Conservation (phyloP, 2,797 vertebrate species). For the Myotis myotis region DNA sequence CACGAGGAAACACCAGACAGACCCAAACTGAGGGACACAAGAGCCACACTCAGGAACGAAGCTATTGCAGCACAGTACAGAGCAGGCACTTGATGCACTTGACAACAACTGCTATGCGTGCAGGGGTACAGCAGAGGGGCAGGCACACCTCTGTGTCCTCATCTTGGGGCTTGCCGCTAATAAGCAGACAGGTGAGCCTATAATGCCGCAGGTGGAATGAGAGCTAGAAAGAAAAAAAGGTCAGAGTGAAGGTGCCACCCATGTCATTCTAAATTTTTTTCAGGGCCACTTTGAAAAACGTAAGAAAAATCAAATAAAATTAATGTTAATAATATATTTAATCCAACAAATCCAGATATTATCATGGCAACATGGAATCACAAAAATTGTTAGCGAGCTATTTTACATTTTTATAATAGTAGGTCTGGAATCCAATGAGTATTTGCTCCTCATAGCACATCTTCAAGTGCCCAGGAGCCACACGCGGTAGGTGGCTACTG, state of each 20-base stretch:
- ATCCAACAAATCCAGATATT: neutral
- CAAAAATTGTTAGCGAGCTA: neutral
- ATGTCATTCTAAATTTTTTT: neutral
- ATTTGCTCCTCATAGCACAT: neutral
- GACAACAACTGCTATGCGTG: rapidly evolving
- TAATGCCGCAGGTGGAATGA: rapidly evolving
- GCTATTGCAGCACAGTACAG: too few species aligned
- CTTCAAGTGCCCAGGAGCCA: neutral
- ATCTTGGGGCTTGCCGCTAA: too few species aligned
- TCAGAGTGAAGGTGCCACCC: neutral
- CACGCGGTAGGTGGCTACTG: neutral
- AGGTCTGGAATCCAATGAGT: rapidly evolving
- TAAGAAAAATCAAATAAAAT: neutral
- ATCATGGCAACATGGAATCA: neutral
- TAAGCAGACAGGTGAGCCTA: neutral
- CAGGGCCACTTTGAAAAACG: neutral
- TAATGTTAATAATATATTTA: neutral
- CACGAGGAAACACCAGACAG: neutral
- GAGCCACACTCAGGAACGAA: neutral
- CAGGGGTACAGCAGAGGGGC: too few species aligned
- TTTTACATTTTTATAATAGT: neutral
- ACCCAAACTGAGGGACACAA: neutral
- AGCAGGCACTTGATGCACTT: neutral
- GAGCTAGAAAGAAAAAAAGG: neutral
- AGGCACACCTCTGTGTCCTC: too few species aligned